Base-by-base conservation (phyloP, 2,888 invertebrate genomes). In the Athalia circularis region DNA sequence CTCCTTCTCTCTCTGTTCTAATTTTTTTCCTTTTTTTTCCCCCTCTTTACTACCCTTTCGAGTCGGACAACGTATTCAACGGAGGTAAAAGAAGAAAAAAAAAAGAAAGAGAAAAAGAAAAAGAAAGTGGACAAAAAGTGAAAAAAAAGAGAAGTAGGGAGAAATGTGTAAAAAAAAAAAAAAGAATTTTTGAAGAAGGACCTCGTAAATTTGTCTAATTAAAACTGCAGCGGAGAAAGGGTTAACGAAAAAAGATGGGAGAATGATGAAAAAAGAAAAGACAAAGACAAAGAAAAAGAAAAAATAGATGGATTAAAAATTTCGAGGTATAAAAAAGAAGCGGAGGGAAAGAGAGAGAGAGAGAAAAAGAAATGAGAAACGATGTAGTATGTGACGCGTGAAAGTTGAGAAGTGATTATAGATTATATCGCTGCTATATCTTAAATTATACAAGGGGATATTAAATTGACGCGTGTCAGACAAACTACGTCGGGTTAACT, bases 151-250 rank as follows among this genome's bases (percentile, higher is more conserved):
- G 62, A 9, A 9, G 29, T 8, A 15, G 29, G 15, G 8, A 62
- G 9, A 29, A 11, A 9, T 9, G 15, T 29, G 29, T n/a, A n/a
- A n/a, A n/a, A 68, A 15, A 9, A 68, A 13, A 5, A 54, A 29
- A 54, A 43, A 65, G 47, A 65, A n/a, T 5, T 29, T 52, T 6
- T 29, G 29, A 11, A 52, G 29, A 68, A 61, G 52, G 52, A 59
- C 8, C 70, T 57, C 57, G 57, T 70, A 70, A 70, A 70, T 70
- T 70, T 70, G 57, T 70, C 70, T 45, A 54, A 70, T 70, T 70
- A 59, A 70, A 70, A 57, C 59, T 29, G 29, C 29, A 29, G 29
- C 45, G 43, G 57, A 50, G n/a, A 70, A 59, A 70, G 57, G 54
- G 5, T 45, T 59, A 70, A 70, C 50, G 54, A 70, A 70, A 70